Base-by-base conservation (phyloP, 2,113 vertebrate species). In the Chamaea fasciata region DNA sequence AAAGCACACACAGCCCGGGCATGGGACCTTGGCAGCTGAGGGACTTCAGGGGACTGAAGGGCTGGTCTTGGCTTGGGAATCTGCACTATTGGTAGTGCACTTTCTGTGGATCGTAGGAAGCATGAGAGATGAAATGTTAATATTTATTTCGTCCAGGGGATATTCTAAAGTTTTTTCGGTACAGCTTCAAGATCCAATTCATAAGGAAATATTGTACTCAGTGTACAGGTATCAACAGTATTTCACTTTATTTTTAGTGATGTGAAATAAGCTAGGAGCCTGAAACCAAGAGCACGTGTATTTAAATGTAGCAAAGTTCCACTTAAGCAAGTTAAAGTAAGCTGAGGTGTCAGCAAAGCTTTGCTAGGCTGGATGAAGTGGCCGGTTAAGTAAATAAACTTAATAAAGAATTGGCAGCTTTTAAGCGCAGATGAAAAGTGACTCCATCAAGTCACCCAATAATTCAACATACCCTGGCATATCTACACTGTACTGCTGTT, bases 61-160 rank as follows among this genome's bases (percentile, higher is more conserved):
- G 33, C 11, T 56, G 35, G 2, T 13, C 17, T 18, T 14, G 75
- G 33, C 7, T 14, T 42, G 37, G 52, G 39, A 57, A 49, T n/a
- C 20, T 16, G 26, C 49, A 11, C 33, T 46, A 0, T 0, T 22
- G 63, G 2, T 13, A 3, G 6, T 41, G 22, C 16, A 10, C 33
- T 74, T 75, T 18, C 42, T 63, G 42, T 81, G 42, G 8, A 30
- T n/a, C 2, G 0, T 15, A 30, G 65, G 33, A 79, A 52, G 52
- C 11, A 11, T 2, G 50, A 55, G 24, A 76, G 19, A 68, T 39
- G 11, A 33, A 64, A 65, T 79, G 37, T 59, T 87, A 56, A 49
- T 75, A 56, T 64, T 74, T 73, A 27, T 77, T 84, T 75, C 7
- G 41, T 75, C 33, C 28, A n/a, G 10, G 30, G 12, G 10, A 76